Evolutionary conservation across 2,797 vertebrate species (phyloP), one percentile per base, ranked within the genome.

Genomic region (Lithobates sylvaticus): DNA sequence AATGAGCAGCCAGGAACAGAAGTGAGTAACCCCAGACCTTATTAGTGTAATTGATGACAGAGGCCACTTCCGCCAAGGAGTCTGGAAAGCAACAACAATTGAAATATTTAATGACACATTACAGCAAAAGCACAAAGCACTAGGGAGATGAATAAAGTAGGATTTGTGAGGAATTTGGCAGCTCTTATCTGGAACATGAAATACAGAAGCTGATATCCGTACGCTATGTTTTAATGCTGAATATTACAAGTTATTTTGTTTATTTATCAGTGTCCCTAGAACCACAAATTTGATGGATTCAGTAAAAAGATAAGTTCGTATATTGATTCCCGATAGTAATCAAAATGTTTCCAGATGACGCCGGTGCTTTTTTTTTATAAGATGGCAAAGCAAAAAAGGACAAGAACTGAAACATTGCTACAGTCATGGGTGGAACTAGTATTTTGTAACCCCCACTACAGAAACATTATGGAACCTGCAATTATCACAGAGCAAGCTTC

Each of bases 1-100:
- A 90, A 88, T 26, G 61, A 89, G 88, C 85, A 86, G 80, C 80
- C 73, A 76, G 77, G 85, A 83, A 76, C 81, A 69, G 86, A 88
- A 88, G 86, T 88, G 88, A 91, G 87, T 88, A 90, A 86, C 87
- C 65, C 84, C 88, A 88, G 89, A 91, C 86, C 86, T 92, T 74
- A 71, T 72, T 54, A 89, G 78, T 79, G 84, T 86, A 84, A 91
- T 89, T 86, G 84, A 76, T 81, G 75, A 89, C 81, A 88, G 80
- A 78, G 73, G 67, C 39, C 76, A 68, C 75, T 82, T 77, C 75
- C 69, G 86, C 81, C 81, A 87, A 87, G 81, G 65, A 84, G 86
- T 87, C 86, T 87, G 86, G 86, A 87, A 87, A 87, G 81, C 86
- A 84, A 78, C 76, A 87, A 87, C 86, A 87, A 87, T 76, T 87